Base-by-base conservation (phyloP, 2,888 invertebrate genomes). In the Aquatica leii region DNA sequence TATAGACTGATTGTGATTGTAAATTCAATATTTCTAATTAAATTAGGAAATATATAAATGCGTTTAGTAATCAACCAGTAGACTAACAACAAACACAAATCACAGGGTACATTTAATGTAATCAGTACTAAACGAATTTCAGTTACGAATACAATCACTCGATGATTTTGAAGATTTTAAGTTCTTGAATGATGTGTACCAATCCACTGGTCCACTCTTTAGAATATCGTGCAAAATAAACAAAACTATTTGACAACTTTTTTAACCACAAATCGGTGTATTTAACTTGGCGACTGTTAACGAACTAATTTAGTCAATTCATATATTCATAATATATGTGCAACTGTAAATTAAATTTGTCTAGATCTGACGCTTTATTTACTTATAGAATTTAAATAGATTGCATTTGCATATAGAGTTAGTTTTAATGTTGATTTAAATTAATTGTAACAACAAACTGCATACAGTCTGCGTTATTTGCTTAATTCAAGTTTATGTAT, bases 21-120 rank as follows among this genome's bases (percentile, higher is more conserved):
- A 41, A 51, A 62, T 58, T 51, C 63, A 55, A 59, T 64, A 64
- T 55, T 64, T 59, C 63, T 59, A 64, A 69, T 62, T 63, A 59
- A 63, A 60, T 65, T 61, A 66, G 58, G 65, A 63, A 55, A 60
- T 58, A 68, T 56, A 64, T 70, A 68, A 24, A 69, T 68, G 59
- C 62, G 55, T 62, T 62, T 57, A 66, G 68, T 70, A 72, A 72
- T 68, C 69, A 71, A 70, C 65, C 70, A 65, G 69, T 67, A 68
- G 66, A 66, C 70, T 65, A 69, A 71, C 64, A 69, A 73, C 71
- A 72, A 73, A 74, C 71, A 70, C 69, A 71, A 72, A 73, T 74
- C 73, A 71, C 64, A 65, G 68, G 64, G 66, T 68, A 71, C 71
- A 70, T 74, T 73, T 71, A 72, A 72, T 68, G 66, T 69, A 71